A percentile compares a stretch with the other conserved stretches of the same genome.
phyloP scores from a whole-genome alignment of 64 coral and sea anemone genomes.

The Porites lutea region DNA sequence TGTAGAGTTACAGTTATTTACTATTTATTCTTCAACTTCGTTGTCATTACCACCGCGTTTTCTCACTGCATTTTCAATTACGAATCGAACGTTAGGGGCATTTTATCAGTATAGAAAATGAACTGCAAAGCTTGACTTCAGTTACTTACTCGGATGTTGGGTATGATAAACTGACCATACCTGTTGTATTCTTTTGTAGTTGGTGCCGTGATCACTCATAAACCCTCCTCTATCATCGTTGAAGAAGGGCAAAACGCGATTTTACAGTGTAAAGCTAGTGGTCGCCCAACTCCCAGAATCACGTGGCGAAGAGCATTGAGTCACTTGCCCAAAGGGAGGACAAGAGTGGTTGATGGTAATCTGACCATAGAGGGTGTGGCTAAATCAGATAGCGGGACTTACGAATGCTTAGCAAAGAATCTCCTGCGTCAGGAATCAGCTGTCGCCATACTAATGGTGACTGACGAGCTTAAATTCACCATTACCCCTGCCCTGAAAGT shows the following conservation, averaged over 20 bases:
- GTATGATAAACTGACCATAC: too few species aligned
- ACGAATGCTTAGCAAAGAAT: conserved; percentile 26
- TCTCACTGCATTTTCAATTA: too few species aligned
- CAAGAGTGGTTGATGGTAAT: neutral
- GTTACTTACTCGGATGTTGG: too few species aligned
- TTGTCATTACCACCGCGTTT: too few species aligned
- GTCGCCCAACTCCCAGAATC: conserved; percentile 13
- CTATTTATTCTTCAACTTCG: too few species aligned
- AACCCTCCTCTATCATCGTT: conserved; percentile 2
- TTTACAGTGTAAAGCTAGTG: conserved; percentile 4
- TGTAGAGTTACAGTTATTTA: too few species aligned
- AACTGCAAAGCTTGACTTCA: too few species aligned
- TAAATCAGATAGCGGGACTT: conserved; percentile 17
- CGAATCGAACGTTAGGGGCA: too few species aligned
- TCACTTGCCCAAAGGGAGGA: neutral
- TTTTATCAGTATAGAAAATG: too few species aligned
- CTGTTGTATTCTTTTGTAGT: neutral
- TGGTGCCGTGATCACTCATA: conserved; percentile 6
- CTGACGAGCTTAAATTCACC: conserved; percentile 17
- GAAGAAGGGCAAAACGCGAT: conserved; percentile 34
- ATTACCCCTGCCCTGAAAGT: neutral
- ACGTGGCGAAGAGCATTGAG: conserved; percentile 16
- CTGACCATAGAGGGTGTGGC: neutral
- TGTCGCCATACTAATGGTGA: neutral
- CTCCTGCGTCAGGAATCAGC: conserved; percentile 4